Evolutionary conservation across 2,888 invertebrate genomes (phyloP), one percentile per base, ranked within the genome.

Genomic region (Scaptodrosophila latifasciaeformis): DNA sequence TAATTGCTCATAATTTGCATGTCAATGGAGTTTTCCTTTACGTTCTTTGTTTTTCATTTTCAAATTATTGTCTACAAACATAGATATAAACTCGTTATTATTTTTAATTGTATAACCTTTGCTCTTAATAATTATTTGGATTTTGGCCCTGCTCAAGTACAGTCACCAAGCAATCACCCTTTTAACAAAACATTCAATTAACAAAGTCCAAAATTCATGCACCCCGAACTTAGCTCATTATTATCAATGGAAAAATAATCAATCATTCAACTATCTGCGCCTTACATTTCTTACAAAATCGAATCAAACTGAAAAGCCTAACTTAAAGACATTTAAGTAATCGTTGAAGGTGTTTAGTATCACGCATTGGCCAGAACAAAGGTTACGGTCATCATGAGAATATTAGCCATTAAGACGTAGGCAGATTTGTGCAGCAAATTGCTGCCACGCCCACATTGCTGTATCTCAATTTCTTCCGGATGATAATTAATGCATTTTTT

Each of bases 401-500:
- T 59, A 60, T 86, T 83, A 17, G 82, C 82, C 35, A 80, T 63
- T 17, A 85, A 43, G 21, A 85, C 74, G 1, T 82, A 79, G 31
- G 70, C 65, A 44, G 84, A 82, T 59, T 72, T 77, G 35, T 70
- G 78, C 13, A 80, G 60, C 2, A 85, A 54, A 7, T 78, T 77
- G 29, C 83, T 70, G 59, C 84, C 86, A 45, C 84, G 79, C 34
- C 87, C 86, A 66, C 86, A 87, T 47, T 87, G 87, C 49, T 86
- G 86, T 47, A 87, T 87, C 67, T 87, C 85, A 65, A 86, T 86
- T 87, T 91, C 94, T 88, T 95, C 94, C 3, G 95, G 95, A 86
- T 96, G 96, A 86, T 95, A 96, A 68, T 93, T 95, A 85, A 94
- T 93, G 87, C 96, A 96, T 84, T 92, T 92, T 79, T 91, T 89